Evolutionary conservation across 1,140 invertebrate genomes (phyloP).

Genomic region (Antheraea pernyi): DNA sequence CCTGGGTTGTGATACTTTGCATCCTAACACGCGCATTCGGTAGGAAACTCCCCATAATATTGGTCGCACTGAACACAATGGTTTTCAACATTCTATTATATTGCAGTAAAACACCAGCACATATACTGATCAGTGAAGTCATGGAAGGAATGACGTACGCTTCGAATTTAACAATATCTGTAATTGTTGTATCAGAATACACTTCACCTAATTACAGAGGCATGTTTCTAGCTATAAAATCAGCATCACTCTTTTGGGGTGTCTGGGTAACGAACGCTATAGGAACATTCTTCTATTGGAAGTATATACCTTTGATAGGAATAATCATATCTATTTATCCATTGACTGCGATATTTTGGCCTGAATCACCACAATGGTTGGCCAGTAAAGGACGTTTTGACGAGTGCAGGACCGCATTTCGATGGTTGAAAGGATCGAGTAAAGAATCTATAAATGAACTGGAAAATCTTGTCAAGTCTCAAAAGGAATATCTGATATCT

Average conservation of each 20-base stretch:
- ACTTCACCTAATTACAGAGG: slow-evolving; percentile 22
- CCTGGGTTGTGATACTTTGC: slow-evolving; percentile 6
- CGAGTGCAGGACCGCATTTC: slow-evolving; percentile 24
- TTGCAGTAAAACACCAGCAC: slow-evolving; percentile 6
- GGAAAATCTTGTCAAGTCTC: slow-evolving; percentile 16
- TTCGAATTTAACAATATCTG: slow-evolving; percentile 2
- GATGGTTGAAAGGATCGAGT: slow-evolving; percentile 12
- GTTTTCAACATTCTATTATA: slow-evolving; percentile 15
- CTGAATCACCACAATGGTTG: not conserved
- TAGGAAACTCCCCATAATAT: slow-evolving; percentile 18
- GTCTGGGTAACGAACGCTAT: slow-evolving; percentile 12
- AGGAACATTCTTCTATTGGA: too few relatives aligned
- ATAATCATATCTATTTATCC: slow-evolving; percentile 13
- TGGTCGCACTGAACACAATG: slow-evolving; percentile 11
- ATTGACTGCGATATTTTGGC: slow-evolving; percentile 3
- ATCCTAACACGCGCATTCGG: slow-evolving; percentile 13
- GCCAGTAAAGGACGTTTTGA: slow-evolving; percentile 8
- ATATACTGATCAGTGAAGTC: slow-evolving; percentile 19
- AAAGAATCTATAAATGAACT: slow-evolving; percentile 23
- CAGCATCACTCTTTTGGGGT: slow-evolving; percentile 26
- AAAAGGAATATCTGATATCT: slow-evolving; percentile 4
- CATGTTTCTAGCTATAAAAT: slow-evolving; percentile 22
- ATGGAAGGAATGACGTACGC: slow-evolving; percentile 15
- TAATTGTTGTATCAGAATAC: too few relatives aligned
- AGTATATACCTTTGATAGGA: slow-evolving; percentile 2